A percentile compares a stretch with the other conserved stretches of the same genome.
phyloP scores from a whole-genome alignment of 2,113 vertebrate genomes.

The Ctenomys sociabilis region DNA sequence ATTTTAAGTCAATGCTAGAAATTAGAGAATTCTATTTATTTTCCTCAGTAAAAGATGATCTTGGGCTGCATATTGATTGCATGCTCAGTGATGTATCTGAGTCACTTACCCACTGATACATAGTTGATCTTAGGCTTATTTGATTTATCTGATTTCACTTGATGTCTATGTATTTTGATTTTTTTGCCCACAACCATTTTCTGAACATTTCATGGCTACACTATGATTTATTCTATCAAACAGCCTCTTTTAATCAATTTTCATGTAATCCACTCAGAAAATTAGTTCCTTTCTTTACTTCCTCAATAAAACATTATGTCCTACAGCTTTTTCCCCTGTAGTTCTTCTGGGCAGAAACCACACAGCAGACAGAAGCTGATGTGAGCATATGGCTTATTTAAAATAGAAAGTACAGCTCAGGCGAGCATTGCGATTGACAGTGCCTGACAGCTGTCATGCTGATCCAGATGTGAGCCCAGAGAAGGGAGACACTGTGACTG shows the following conservation, averaged over 20 bases:
- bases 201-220: neutral
- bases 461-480: neutral
- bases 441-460: neutral
- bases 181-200: neutral
- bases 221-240: neutral
- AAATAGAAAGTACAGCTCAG: neutral
- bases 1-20: neutral
- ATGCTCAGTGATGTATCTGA: neutral
- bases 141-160: neutral
- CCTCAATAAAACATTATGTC: neutral
- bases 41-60: neutral
- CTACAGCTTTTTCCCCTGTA: neutral
- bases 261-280: neutral
- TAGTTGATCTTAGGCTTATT: neutral
- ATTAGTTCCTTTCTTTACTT: neutral
- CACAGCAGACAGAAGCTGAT: neutral
- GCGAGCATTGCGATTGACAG: neutral
- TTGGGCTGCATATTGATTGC: neutral
- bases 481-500: neutral
- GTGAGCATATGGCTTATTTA: neutral
- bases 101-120: neutral
- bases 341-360: neutral
- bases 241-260: neutral
- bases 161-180: neutral
- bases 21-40: neutral